phyloP scores from a whole-genome alignment of 2,797 vertebrate genomes.

The Anguilla anguilla region DNA sequence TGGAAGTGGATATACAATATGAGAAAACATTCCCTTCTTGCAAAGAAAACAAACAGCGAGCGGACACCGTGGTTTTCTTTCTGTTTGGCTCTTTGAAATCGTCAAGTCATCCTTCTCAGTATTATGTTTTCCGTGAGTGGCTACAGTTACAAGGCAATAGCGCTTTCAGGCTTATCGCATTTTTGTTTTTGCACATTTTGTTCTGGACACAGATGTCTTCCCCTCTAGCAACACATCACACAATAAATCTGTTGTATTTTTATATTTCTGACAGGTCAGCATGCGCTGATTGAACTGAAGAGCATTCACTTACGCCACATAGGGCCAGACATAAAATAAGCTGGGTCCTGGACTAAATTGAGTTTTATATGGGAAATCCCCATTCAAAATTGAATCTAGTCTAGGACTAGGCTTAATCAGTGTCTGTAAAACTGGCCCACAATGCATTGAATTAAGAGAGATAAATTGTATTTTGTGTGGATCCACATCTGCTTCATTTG shows the following conservation, averaged over 20 bases:
- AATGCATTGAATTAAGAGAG: not conserved
- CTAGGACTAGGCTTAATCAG: no score
- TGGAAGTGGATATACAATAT: slow-evolving; percentile 5
- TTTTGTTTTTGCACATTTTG: slow-evolving; percentile 26
- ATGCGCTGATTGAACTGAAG: not conserved
- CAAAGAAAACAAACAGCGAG: slow-evolving; percentile 29
- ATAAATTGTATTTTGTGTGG: not conserved
- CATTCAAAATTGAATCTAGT: no score
- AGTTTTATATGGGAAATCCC: no score
- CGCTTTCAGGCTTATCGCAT: slow-evolving; percentile 16
- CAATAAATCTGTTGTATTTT: not conserved
- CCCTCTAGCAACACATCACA: not conserved
- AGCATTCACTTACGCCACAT: no score
- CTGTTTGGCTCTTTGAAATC: not conserved
- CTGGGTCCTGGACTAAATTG: no score
- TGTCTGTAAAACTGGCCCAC: not conserved
- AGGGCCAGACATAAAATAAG: no score
- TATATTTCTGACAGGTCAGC: not conserved
- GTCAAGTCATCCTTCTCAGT: not conserved
- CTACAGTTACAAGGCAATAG: not conserved
- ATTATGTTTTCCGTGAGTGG: slow-evolving; percentile 17
- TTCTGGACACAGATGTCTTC: slow-evolving; percentile 14
- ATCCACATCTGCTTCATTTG: not conserved
- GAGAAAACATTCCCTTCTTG: slow-evolving; percentile 17
- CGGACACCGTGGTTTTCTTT: slow-evolving; percentile 14